Conservation (phyloP, 1,140 invertebrate genomes). For the Zaprionus vittiger region DNA sequence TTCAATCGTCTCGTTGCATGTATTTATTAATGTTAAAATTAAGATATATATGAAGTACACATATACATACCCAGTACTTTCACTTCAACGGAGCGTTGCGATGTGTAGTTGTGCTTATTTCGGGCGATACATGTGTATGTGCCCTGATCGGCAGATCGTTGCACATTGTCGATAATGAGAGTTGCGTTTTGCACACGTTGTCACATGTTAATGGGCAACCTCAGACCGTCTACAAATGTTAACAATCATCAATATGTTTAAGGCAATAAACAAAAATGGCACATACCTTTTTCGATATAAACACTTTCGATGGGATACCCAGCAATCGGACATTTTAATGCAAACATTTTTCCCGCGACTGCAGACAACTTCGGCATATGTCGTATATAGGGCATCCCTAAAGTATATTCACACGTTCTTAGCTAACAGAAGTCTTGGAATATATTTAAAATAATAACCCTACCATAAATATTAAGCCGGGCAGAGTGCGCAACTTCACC, state of each 20-base stretch:
- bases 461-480: slow-evolving; percentile 89
- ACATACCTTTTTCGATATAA: slow-evolving; percentile 88
- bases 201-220: slow-evolving; percentile 89
- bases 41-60: background rate
- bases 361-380: slow-evolving; percentile 89
- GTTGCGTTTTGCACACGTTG: slow-evolving; percentile 89
- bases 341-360: slow-evolving; percentile 88
- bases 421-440: background rate
- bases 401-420: slow-evolving; percentile 6
- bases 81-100: slow-evolving; percentile 86
- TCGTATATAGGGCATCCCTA: slow-evolving; percentile 89
- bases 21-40: slow-evolving; percentile 1
- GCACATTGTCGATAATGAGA: slow-evolving; percentile 87
- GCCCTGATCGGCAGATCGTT: slow-evolving; percentile 88
- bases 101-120: slow-evolving; percentile 87
- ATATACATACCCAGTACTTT: slow-evolving; percentile 86
- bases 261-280: background rate
- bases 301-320: slow-evolving; percentile 89
- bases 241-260: background rate
- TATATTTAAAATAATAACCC: slow-evolving; percentile 43
- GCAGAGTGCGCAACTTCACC: slow-evolving; percentile 87
- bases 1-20: background rate
- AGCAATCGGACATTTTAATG: slow-evolving; percentile 89
- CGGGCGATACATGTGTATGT: slow-evolving; percentile 88
- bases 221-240: slow-evolving; percentile 85